phyloP scores from a whole-genome alignment of 2,113 vertebrate genomes.

The Isichthys henryi region DNA sequence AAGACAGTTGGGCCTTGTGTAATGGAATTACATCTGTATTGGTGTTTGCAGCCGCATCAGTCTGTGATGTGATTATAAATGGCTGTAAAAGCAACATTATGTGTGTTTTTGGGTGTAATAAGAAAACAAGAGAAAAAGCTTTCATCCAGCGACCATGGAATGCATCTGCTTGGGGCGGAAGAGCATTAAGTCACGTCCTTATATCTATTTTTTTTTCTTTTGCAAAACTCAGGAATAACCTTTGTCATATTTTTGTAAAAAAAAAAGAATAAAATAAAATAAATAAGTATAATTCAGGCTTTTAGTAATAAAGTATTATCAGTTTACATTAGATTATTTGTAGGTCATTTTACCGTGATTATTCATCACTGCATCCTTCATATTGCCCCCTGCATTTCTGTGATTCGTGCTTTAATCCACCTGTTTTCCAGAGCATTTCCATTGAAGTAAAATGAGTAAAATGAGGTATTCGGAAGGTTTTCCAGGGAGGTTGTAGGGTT shows the following conservation, averaged over 20 bases:
- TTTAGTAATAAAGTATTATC: not conserved
- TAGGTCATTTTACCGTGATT: not conserved
- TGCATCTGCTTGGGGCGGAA: not conserved
- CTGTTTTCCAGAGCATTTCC: not conserved
- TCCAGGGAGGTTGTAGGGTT: not conserved
- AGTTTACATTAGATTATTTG: not conserved
- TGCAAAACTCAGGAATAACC: not conserved
- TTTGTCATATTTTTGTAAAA: not conserved
- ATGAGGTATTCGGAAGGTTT: not conserved
- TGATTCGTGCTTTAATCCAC: not conserved
- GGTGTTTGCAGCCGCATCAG: not conserved
- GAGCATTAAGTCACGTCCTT: not conserved
- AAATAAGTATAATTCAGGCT: not conserved
- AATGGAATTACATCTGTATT: constrained; percentile 36
- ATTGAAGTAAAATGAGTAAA: no score
- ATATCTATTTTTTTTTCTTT: not conserved
- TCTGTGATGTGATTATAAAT: not conserved
- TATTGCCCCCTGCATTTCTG: not conserved
- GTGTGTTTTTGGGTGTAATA: not conserved
- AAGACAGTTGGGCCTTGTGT: constrained; percentile 37
- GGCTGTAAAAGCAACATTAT: not conserved
- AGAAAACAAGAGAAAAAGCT: not conserved
- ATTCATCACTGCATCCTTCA: not conserved
- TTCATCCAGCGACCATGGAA: not conserved
- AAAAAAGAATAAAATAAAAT: not conserved